Conservation (phyloP, 1,140 invertebrate genomes). For the Arctopsyche grandis region DNA sequence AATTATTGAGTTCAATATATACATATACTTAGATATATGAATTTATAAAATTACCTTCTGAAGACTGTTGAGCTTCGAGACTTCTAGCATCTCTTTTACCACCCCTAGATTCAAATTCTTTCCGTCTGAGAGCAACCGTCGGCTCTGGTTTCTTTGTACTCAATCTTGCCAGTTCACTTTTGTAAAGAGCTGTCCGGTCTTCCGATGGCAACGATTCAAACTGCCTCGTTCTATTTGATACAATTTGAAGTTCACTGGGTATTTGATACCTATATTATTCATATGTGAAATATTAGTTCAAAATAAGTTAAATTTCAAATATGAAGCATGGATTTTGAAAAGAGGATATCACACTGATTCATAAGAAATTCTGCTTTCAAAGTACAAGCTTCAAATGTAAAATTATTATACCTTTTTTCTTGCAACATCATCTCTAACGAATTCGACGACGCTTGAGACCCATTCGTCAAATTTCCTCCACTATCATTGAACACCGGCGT, state of each 20-base stretch:
- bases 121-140: constrained; percentile 77
- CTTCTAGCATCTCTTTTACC: constrained; percentile 61
- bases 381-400: too few species aligned
- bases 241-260: constrained; percentile 71
- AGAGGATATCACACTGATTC: constrained; percentile 11
- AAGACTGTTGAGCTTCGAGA: constrained; percentile 62
- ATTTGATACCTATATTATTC: constrained; percentile 64
- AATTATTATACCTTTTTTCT: constrained; percentile 57
- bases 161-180: constrained; percentile 78
- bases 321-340: background rate
- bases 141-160: constrained; percentile 75
- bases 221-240: constrained; percentile 76
- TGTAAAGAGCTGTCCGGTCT: constrained; percentile 74
- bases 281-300: constrained; percentile 2
- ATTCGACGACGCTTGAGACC: constrained; percentile 57
- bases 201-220: constrained; percentile 73
- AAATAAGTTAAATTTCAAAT: background rate
- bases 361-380: background rate
- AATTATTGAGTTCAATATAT: background rate
- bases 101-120: constrained; percentile 76
- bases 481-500: constrained; percentile 63
- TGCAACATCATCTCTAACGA: constrained; percentile 57
- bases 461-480: constrained; percentile 59
- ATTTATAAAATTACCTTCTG: constrained; percentile 57
- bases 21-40: background rate